These are phyloP conservation scores for Phthorimaea operculella DNA, from an alignment of 1,140 invertebrate species.

Conservation along the genomic window DNA sequence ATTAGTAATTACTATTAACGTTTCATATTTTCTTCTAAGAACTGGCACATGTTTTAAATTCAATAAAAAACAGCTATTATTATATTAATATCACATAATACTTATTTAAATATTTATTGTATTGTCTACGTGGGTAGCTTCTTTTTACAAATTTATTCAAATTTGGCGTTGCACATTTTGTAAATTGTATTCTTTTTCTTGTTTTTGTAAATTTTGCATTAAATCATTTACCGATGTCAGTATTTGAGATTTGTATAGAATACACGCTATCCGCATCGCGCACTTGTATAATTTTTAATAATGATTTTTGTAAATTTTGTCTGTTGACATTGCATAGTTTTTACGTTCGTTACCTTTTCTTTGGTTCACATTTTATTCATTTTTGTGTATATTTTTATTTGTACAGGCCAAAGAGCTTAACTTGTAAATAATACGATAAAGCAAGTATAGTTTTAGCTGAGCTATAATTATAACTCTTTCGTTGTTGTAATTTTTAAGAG, in stretches of 20 bases:
- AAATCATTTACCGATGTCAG: slow-evolving; percentile 41
- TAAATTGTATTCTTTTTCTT: slow-evolving; percentile 3
- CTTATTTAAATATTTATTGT: too few species aligned
- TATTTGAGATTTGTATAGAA: slow-evolving; percentile 34
- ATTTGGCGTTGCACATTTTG: too few species aligned
- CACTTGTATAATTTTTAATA: slow-evolving; percentile 28
- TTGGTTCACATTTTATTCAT: slow-evolving; percentile 45
- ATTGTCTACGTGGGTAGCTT: too few species aligned
- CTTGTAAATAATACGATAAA: slow-evolving; percentile 41
- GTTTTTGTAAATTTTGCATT: slow-evolving; percentile 27
- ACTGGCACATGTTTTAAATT: too few species aligned
- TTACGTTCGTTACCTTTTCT: slow-evolving; percentile 51
- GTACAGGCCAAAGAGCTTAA: slow-evolving; percentile 65
- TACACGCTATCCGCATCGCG: slow-evolving; percentile 14
- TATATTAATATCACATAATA: too few species aligned
- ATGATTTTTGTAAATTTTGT: slow-evolving; percentile 25
- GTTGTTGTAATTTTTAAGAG: slow-evolving; percentile 64
- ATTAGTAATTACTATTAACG: too few species aligned
- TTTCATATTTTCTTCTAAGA: too few species aligned
- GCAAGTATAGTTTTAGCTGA: slow-evolving; percentile 37
- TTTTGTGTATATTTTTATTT: slow-evolving; percentile 48
- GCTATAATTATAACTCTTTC: slow-evolving; percentile 40
- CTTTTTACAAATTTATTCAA: too few species aligned
- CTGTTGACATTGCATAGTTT: slow-evolving; percentile 58
- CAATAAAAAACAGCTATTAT: too few species aligned